Evolutionary conservation across 1,140 invertebrate genomes (phyloP), one percentile per base, ranked within the genome.

Genomic region (Leptonema lineaticorne): DNA sequence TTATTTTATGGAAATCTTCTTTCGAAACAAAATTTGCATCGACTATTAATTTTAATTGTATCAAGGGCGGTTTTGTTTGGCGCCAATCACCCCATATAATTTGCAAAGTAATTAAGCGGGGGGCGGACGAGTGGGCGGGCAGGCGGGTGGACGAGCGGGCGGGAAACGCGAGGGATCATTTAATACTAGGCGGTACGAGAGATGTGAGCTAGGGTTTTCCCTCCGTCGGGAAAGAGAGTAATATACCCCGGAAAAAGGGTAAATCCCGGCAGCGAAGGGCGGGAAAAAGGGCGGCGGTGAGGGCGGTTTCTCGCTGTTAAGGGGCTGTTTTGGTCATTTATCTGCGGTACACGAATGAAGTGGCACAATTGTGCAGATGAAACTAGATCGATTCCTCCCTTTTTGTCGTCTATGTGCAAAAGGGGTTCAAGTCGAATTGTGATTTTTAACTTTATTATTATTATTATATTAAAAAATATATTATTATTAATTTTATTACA

Each of bases 101-200:
- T 72, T 72, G 70, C 67, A 72, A 69, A 69, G 70, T 68, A 72
- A 72, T 72, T 72, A 72, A 69, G 70, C 26, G 50, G 30, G 20
- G 29, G 30, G 16, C 11, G 30, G 9, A 57, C 6, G 14, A 7
- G 20, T 2, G 33, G 60, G 60, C 0, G 18, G 20, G 48, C 26
- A 37, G 30, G 2, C 7, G 45, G 27, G 22, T 29, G 22, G 48
- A 27, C 20, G 37, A 4, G 16, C 29, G 29, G 59, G 33, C 9
- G 16, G 28, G 29, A 26, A 5, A 27, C 22, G 4, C 22, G 62
- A 58, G 53, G 62, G 62, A 64, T 64, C 62, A 64, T 64, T 64
- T 64, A 24, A 46, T 64, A 64, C 62, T 29, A 56, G 56, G 48
- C 56, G 63, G 53, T 30, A 24, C n/a, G 62, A 5, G 37, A 14